Evolutionary conservation across 2,113 vertebrate species (phyloP), one percentile per base, ranked within the genome.

Genomic region (Ictalurus punctatus): DNA sequence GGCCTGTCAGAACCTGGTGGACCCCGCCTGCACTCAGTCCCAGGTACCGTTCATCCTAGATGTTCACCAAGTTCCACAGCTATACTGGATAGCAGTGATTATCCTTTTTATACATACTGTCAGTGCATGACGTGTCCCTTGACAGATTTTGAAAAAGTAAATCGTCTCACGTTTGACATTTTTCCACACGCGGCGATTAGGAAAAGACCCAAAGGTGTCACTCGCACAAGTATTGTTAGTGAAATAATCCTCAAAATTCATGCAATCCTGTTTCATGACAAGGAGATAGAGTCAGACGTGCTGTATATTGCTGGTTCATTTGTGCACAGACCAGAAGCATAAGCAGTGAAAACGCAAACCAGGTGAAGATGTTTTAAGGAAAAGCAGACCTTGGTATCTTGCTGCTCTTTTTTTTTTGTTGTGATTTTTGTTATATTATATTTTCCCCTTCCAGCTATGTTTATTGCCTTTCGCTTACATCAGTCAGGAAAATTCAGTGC

Each of bases 1-100:
- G 98, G 98, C 98, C 90, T 99, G 98, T 89, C 98, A 99, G 95
- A 99, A 99, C 95, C 92, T 99, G 76, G 96, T 98, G 90, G 98
- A 99, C 87, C 97, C 98, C 6, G 97, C 97, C 81, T 99, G 98
- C 91, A 99, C 98, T 0, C 98, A 99, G 92, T 97, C 98, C 37
- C 98, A 99, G 97, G 98, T 99, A 95, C 25, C 25, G 16, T 83
- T 83, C 23, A 82, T 8, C n/a, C 21, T 13, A 59, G 2, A 59
- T 59, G 40, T 58, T 67, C 65, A n/a, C 12, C 65, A 67, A 12
- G 27, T 67, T 81, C 16, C n/a, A 34, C n/a, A 23, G n/a, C n/a
- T 59, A 23, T 1, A 61, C 21, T 56, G 10, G 12, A 61, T 8
- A 27, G 58, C 34, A 83, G 16, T 25, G 19, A 83, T 59, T 5